Percentiles rank a stretch among this genome's conserved stretches.
Conservation (phyloP, 2,113 vertebrate genomes). For the Leuciscus idus region DNA sequence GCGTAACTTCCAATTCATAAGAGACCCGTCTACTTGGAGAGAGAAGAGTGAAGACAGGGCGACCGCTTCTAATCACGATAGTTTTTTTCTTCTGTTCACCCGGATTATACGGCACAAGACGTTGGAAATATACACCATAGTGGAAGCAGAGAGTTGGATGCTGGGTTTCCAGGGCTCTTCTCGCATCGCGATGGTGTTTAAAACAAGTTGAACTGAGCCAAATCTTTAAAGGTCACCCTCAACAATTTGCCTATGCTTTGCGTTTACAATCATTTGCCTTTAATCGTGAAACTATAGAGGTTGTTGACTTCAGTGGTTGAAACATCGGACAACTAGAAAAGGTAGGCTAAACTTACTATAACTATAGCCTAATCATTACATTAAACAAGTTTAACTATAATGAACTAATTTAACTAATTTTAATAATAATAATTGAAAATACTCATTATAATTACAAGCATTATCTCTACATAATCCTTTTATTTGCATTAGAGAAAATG, state of each 20-base stretch:
- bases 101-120: constrained; percentile 38
- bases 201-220: constrained; percentile 41
- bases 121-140: background rate
- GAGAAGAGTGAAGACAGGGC: constrained; percentile 30
- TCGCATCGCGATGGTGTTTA: constrained; percentile 30
- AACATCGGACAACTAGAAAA: constrained; percentile 39
- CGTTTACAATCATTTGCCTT: background rate
- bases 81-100: constrained; percentile 4
- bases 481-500: background rate
- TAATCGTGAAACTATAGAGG: background rate
- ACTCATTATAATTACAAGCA: background rate
- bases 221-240: constrained; percentile 28
- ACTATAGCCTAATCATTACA: background rate
- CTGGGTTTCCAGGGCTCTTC: background rate
- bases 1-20: constrained; percentile 47
- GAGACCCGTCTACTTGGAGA: constrained; percentile 31
- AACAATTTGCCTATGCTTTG: constrained; percentile 6
- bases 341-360: background rate
- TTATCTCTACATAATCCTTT: background rate
- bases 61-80: background rate
- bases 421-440: background rate
- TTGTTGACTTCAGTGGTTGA: constrained; percentile 6
- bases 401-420: background rate
- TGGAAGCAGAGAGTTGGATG: constrained; percentile 30
- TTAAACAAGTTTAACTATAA: background rate